A percentile compares a stretch with the other conserved stretches of the same genome.
These are phyloP conservation scores for Zelleria hepariella DNA, from an alignment of 2,888 invertebrate genomes.

Conservation along the genomic window DNA sequence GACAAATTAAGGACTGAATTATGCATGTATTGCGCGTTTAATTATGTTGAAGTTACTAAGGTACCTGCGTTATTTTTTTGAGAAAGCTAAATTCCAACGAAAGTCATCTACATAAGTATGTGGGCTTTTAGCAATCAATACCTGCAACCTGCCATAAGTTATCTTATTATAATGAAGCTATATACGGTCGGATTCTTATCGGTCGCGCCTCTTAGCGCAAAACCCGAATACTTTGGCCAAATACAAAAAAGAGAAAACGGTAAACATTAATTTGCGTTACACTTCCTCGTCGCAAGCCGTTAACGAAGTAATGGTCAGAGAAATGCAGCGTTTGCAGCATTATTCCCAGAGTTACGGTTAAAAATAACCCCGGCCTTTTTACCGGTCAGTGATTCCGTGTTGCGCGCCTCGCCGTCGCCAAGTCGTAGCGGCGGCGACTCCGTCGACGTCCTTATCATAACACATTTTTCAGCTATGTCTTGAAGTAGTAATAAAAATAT, in stretches of 20 bases:
- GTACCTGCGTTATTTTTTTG: too few species aligned
- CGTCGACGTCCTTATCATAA: background rate
- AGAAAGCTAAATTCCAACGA: too few species aligned
- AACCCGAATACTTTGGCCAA: background rate
- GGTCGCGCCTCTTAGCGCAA: too few species aligned
- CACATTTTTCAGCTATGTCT: background rate
- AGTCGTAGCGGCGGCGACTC: background rate
- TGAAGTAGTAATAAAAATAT: background rate
- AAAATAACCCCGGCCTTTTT: conserved; percentile 13
- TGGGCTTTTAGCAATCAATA: too few species aligned
- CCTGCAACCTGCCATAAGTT: too few species aligned
- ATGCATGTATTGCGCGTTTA: too few species aligned
- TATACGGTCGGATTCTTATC: too few species aligned
- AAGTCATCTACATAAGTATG: too few species aligned
- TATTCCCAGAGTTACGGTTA: conserved; percentile 13
- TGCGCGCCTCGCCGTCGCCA: conserved; percentile 6
- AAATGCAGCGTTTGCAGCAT: conserved; percentile 9
- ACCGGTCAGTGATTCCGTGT: conserved; percentile 13
- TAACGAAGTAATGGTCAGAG: background rate
- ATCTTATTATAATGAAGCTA: too few species aligned
- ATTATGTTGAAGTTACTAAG: too few species aligned
- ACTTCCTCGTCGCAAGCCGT: background rate
- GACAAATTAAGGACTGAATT: too few species aligned
- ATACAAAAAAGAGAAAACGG: background rate
- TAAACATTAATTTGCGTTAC: background rate